Evolutionary conservation across 2,888 invertebrate species (phyloP).

Genomic region (Clusia tigrina): DNA sequence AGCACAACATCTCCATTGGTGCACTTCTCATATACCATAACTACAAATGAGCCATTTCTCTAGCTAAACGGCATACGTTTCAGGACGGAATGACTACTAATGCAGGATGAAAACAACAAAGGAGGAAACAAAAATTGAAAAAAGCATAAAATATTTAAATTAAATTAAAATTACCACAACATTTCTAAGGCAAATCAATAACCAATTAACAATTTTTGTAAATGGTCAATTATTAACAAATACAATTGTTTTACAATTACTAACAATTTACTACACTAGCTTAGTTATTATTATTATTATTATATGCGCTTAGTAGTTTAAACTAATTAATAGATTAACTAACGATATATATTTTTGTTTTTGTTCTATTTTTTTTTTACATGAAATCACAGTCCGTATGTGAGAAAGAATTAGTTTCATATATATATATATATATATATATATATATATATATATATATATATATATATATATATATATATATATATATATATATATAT

Average conservation of each 20-base stretch:
- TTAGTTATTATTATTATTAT: background rate
- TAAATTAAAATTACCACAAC: too few relatives aligned
- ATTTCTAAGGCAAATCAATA: too few relatives aligned
- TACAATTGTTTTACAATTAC: background rate
- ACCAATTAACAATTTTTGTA: too few relatives aligned
- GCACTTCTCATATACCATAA: too few relatives aligned
- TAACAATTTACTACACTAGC: background rate
- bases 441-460: constrained; percentile 46
- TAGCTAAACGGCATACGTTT: too few relatives aligned
- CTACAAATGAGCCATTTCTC: too few relatives aligned
- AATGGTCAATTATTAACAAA: too few relatives aligned
- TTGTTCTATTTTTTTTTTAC: constrained; percentile 41
- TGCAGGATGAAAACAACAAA: too few relatives aligned
- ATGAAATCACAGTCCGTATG: constrained; percentile 65
- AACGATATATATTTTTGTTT: constrained; percentile 12
- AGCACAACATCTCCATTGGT: too few relatives aligned
- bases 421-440: constrained; percentile 38
- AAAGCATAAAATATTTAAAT: too few relatives aligned
- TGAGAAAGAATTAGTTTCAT: constrained; percentile 55
- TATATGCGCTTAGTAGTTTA: background rate
- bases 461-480: constrained; percentile 15
- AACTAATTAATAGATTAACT: constrained; percentile 28
- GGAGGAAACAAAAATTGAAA: too few relatives aligned
- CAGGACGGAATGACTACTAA: too few relatives aligned
- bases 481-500: background rate